phyloP scores from a whole-genome alignment of 1,140 invertebrate species.

The Polyergus mexicanus region DNA sequence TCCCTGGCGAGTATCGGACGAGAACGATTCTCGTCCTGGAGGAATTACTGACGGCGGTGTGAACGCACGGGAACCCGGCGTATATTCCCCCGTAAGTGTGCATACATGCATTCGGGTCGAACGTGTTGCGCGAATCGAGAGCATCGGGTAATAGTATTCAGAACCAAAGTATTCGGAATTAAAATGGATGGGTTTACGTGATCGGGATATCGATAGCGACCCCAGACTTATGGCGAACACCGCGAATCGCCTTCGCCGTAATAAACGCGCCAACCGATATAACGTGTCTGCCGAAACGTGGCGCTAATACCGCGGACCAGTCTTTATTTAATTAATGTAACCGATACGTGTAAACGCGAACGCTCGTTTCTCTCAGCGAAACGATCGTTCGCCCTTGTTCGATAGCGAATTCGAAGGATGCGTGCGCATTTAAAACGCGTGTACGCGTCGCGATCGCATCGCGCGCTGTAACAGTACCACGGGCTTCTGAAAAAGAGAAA shows the following conservation, averaged over 20 bases:
- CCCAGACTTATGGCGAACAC: constrained; percentile 70
- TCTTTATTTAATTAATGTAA: constrained; percentile 78
- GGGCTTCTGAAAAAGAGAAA: constrained; percentile 68
- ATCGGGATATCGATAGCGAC: constrained; percentile 69
- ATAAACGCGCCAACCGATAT: constrained; percentile 66
- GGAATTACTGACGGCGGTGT: constrained; percentile 33
- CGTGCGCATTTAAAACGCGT: constrained; percentile 43
- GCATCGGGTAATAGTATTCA: constrained; percentile 65
- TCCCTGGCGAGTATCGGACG: not conserved
- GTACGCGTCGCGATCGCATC: constrained; percentile 56
- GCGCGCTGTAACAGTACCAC: constrained; percentile 11
- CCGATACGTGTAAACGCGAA: constrained; percentile 73
- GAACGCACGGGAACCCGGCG: constrained; percentile 34
- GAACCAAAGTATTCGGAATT: constrained; percentile 68
- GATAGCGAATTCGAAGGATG: constrained; percentile 56
- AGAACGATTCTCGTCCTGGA: constrained; percentile 7
- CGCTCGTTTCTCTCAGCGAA: constrained; percentile 38
- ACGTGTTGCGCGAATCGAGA: constrained; percentile 53
- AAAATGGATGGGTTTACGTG: constrained; percentile 72
- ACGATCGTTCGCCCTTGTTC: constrained; percentile 56
- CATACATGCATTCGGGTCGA: not conserved
- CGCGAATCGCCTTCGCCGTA: constrained; percentile 69
- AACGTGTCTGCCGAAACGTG: constrained; percentile 51
- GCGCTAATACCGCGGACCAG: constrained; percentile 59
- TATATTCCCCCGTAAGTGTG: constrained; percentile 2